Base-by-base conservation (phyloP, 2,113 vertebrate genomes). In the mouse (Mus musculus) region DNA sequence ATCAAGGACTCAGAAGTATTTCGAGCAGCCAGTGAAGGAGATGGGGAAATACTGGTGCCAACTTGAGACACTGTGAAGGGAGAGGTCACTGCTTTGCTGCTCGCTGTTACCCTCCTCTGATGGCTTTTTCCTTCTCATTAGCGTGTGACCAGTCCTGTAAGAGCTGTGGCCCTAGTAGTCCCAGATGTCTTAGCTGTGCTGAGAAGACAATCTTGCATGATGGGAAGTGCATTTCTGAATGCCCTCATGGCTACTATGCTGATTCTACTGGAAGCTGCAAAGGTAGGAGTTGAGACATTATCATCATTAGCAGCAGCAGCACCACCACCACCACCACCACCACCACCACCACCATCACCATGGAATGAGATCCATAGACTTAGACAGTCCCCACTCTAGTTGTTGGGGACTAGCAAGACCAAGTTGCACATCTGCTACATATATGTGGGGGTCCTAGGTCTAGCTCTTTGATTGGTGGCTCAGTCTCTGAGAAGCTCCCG, bases 121-220 rank as follows among this genome's bases (percentile, higher is more conserved):
- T 4, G 85, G 67, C 3, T 84, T 76, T 65, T 81, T 96, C 33
- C 63, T 94, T 24, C 81, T n/a, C 20, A 69, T 61, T 98, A 99
- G 99, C 99, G 49, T 99, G 99, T 87, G 99, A 99, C 76, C 92
- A 96, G 6, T 99, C 98, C 89, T 99, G 99, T 63, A 98, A 98
- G 81, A 99, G 98, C 0, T 99, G 99, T 98, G 99, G 98, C 84
- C 97, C 99, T 4, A 98, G 98, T 93, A 98, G 98, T 36, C 98
- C 97, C 87, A 90, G 96, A 22, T 99, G 99, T 88, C 97, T 98
- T 93, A 98, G 97, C 98, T 99, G 99, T 82, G 95, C 98, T 12
- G 82, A 97, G 0, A 98, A 97, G 33, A 98, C 96, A 8, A 94
- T 99, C 12, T 61, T 99, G 84, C 98, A 99, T 71, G 94, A 97